Percentiles rank a stretch among this genome's conserved stretches.
These are phyloP conservation scores for Hymenopus coronatus DNA, from an alignment of 2,888 invertebrate genomes.

Conservation along the genomic window DNA sequence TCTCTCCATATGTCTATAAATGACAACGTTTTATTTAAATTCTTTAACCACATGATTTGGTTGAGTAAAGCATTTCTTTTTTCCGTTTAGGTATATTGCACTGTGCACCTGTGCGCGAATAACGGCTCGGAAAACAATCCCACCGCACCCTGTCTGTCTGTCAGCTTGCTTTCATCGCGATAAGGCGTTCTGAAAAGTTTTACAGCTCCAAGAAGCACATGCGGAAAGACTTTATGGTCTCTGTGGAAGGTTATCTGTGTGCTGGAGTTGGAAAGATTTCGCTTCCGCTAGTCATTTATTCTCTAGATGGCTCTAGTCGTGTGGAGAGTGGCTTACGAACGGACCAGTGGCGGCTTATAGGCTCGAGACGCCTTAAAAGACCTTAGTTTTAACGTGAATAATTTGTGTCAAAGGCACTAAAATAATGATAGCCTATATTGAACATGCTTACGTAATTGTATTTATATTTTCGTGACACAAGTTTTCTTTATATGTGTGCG, in stretches of 20 bases:
- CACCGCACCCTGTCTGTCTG: background rate
- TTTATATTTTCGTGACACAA: too few relatives aligned
- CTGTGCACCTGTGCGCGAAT: too few relatives aligned
- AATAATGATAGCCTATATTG: too few relatives aligned
- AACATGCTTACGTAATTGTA: too few relatives aligned
- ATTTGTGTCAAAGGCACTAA: too few relatives aligned
- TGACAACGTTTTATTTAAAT: too few relatives aligned
- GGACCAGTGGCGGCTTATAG: background rate
- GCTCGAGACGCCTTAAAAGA: background rate
- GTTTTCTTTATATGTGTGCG: too few relatives aligned
- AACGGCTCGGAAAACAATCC: background rate
- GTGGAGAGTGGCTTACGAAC: background rate
- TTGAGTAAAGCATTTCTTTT: too few relatives aligned
- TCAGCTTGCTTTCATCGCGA: background rate
- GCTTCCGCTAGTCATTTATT: background rate
- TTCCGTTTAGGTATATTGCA: too few relatives aligned
- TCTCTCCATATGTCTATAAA: too few relatives aligned
- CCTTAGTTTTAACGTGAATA: background rate
- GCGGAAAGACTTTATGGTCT: background rate
- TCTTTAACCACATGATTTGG: too few relatives aligned
- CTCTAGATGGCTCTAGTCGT: background rate
- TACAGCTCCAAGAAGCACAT: background rate
- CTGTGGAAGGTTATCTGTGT: background rate
- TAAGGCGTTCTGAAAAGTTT: background rate
- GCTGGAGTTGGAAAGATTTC: background rate